Evolutionary conservation across 2,888 invertebrate genomes (phyloP), one percentile per base, ranked within the genome.

Genomic region (Orthosia gracilis): DNA sequence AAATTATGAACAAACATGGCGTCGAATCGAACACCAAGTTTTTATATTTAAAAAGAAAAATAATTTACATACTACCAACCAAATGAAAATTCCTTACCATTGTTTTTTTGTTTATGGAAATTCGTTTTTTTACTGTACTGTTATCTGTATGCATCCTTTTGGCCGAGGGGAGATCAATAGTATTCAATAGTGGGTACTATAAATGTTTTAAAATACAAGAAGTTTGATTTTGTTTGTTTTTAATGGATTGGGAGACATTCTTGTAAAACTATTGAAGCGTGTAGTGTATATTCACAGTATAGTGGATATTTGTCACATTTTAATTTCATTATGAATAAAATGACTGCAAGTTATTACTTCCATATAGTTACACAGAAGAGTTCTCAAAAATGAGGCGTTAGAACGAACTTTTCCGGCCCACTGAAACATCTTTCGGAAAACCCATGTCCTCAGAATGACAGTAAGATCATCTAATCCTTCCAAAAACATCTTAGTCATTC

Each of bases 81-180:
- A 69, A 78, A 76, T 76, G 66, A 76, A 66, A 71, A 84, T 73
- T 61, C 67, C 76, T 76, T 81, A 84, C 78, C 70, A 84, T 58
- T 80, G 80, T 78, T 76, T 74, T n/a, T 64, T 18, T 49, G 52
- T 80, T 68, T 61, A 76, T 80, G 65, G 59, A 71, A 68, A 76
- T 69, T 61, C 23, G 66, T 69, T 68, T 63, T 57, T 50, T 55
- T 52, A 15, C 23, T 45, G 13, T 2, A 45, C n/a, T 45, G 23
- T 15, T 31, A n/a, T 66, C 47, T 47, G 31, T 65, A 64, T 69
- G 31, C 23, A 31, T 68, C 17, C 17, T 62, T 63, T 45, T 40
- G 21, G 54, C 4, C 18, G 49, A 77, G 64, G 64, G 76, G 78
- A 55, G 49, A 65, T 55, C 17, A 3, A 52, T 47, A 23, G 57